Percentiles rank a stretch among this genome's conserved stretches.
Evolutionary conservation across 2,888 invertebrate genomes (phyloP).

Genomic region (Pteria penguin): DNA sequence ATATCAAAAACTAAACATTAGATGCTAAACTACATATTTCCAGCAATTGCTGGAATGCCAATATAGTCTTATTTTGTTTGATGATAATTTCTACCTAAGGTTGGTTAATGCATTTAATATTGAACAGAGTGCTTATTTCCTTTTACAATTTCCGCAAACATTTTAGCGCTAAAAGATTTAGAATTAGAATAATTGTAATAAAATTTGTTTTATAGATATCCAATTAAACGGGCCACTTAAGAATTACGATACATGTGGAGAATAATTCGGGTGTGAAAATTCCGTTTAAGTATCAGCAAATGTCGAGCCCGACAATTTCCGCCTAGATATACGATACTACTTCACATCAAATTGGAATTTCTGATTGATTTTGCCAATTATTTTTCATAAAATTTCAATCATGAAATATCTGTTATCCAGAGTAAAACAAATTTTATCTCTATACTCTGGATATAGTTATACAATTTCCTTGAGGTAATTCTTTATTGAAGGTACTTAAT

Average conservation of each 20-base stretch:
- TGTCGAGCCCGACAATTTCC: no score
- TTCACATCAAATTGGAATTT: no score
- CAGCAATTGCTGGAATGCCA: conserved; percentile 33
- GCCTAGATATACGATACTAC: no score
- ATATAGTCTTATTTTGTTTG: conserved; percentile 31
- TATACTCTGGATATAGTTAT: no score
- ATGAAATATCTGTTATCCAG: no score
- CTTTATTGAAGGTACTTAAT: no score
- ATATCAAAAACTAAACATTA: conserved; percentile 27
- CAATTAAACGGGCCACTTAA: not conserved
- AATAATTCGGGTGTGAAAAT: conserved; percentile 12
- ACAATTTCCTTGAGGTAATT: no score
- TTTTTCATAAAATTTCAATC: no score
- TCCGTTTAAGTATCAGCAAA: no score
- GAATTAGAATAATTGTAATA: conserved; percentile 14
- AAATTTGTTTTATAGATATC: conserved; percentile 16
- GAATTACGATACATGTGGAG: conserved; percentile 4
- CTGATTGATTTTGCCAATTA: no score
- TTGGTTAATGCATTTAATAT: conserved; percentile 37
- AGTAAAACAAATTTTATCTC: no score
- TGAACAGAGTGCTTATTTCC: conserved; percentile 34
- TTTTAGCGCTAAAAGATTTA: conserved; percentile 23
- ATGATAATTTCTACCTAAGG: conserved; percentile 18
- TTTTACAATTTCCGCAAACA: conserved; percentile 36
- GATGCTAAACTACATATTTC: conserved; percentile 11